A percentile compares a stretch with the other conserved stretches of the same genome.
phyloP scores from a whole-genome alignment of 2,113 vertebrate species.

The Austrofundulus limnaeus region DNA sequence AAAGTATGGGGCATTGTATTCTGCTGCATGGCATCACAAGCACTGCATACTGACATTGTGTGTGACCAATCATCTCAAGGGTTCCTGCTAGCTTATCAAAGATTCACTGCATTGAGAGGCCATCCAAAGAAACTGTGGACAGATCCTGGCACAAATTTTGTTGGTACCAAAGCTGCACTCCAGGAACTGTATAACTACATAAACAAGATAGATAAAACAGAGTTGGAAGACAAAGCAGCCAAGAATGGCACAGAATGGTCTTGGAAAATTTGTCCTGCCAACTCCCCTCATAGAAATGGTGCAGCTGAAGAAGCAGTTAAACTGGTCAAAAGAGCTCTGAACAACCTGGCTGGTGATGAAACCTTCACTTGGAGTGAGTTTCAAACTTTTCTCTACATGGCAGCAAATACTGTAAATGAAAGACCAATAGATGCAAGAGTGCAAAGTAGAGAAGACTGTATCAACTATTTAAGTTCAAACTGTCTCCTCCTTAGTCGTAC shows the following conservation, averaged over 20 bases:
- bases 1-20: no score
- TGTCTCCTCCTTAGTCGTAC: slow-evolving; percentile 18
- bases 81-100: no score
- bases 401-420: slow-evolving; percentile 37
- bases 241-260: slow-evolving; percentile 21
- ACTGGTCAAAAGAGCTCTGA: neutral
- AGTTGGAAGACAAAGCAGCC: neutral
- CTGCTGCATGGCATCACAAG: no score
- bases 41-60: no score
- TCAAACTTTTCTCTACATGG: slow-evolving; percentile 8
- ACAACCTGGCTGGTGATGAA: neutral
- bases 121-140: no score
- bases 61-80: no score
- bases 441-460: slow-evolving; percentile 32
- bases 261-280: slow-evolving; percentile 34
- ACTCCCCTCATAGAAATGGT: slow-evolving; percentile 47
- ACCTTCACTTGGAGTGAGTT: no score
- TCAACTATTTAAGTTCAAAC: slow-evolving; percentile 37
- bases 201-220: no score
- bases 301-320: slow-evolving; percentile 34
- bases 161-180: no score
- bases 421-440: slow-evolving; percentile 28
- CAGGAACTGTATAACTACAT: no score
- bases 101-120: no score
- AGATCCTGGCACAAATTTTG: no score